Conservation (phyloP, 2,888 invertebrate species). For the Aphrophora alni region DNA sequence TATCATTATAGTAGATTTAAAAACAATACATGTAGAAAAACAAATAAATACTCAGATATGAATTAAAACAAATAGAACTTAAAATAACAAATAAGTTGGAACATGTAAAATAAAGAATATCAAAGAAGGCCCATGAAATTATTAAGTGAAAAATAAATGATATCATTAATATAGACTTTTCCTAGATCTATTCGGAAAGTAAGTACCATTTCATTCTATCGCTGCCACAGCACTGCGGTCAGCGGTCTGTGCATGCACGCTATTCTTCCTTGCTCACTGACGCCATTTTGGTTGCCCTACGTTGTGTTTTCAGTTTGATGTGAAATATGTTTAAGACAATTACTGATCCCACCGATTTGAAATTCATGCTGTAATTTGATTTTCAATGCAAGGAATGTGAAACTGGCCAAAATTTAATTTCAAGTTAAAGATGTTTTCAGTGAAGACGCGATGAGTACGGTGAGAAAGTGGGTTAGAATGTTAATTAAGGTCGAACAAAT, state of each 20-base stretch:
- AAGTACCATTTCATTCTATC: neutral
- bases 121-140: no score
- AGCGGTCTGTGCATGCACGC: neutral
- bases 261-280: conserved; percentile 6
- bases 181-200: neutral
- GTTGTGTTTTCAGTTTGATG: conserved; percentile 3
- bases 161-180: no score
- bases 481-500: conserved; percentile 16
- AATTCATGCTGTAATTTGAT: neutral
- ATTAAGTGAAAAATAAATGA: no score
- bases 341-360: neutral
- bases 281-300: neutral
- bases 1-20: no score
- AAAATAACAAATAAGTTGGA: no score
- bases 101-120: no score
- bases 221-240: neutral
- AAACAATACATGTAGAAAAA: no score
- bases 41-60: no score
- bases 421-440: conserved; percentile 6
- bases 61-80: no score
- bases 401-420: conserved; percentile 9
- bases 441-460: conserved; percentile 12
- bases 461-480: conserved; percentile 19
- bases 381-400: conserved; percentile 23
- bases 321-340: conserved; percentile 22